phyloP scores from a whole-genome alignment of 2,113 vertebrate genomes.

The Dicentrarchus labrax region DNA sequence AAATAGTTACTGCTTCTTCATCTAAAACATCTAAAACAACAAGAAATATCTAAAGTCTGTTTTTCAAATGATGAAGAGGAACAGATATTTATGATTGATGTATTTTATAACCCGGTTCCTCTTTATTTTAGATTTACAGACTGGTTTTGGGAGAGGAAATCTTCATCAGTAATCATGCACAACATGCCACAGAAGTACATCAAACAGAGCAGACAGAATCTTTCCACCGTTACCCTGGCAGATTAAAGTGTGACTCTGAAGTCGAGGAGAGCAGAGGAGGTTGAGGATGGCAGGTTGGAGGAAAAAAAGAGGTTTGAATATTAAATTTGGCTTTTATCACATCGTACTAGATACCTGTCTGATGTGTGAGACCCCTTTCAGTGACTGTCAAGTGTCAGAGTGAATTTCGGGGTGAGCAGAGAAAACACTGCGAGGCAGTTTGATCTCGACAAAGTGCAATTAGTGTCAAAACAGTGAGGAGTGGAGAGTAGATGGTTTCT shows the following conservation, averaged over 20 bases:
- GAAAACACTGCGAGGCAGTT: constrained; percentile 51
- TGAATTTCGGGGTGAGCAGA: constrained; percentile 42
- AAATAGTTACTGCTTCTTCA: not conserved
- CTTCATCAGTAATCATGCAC: constrained; percentile 23
- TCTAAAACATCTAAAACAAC: not conserved
- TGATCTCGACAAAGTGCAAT: constrained; percentile 72
- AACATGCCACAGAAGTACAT: constrained; percentile 27
- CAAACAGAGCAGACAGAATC: constrained; percentile 7
- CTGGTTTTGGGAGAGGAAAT: not conserved
- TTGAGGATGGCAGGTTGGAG: not conserved
- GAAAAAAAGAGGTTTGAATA: constrained; percentile 59
- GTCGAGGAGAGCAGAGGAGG: constrained; percentile 24
- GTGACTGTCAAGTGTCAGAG: constrained; percentile 68
- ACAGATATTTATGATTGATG: constrained; percentile 1
- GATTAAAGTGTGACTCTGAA: constrained; percentile 49
- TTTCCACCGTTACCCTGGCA: constrained; percentile 12
- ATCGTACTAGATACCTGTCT: constrained; percentile 31
- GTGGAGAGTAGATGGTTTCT: constrained; percentile 36
- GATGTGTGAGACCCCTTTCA: constrained; percentile 59
- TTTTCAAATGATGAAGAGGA: not conserved
- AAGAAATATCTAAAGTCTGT: not conserved
- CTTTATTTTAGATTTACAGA: not conserved
- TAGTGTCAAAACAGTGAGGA: constrained; percentile 70
- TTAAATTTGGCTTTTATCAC: constrained; percentile 71
- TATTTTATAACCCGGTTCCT: not conserved